Percentiles rank a stretch among this genome's conserved stretches.
Evolutionary conservation across 2,113 vertebrate species (phyloP).

Genomic region (Seriola aureovittata): DNA sequence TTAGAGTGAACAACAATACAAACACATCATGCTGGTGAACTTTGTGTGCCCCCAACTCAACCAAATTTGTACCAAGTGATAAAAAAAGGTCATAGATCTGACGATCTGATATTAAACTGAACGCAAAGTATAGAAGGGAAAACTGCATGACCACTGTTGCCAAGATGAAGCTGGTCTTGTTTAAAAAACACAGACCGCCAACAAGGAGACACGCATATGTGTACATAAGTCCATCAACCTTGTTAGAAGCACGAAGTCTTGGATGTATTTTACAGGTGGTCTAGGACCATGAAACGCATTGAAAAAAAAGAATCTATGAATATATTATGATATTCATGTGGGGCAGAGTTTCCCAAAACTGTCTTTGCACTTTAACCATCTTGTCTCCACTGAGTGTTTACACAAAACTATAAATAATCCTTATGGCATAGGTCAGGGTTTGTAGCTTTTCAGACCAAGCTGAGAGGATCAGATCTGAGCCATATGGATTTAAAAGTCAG

Average conservation of each 20-base stretch:
- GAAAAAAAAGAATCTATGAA: constrained; percentile 43
- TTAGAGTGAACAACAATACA: neutral
- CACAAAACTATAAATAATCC: constrained; percentile 7
- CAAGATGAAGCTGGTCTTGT: constrained; percentile 16
- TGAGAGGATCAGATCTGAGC: constrained; percentile 1
- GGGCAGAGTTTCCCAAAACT: constrained; percentile 46
- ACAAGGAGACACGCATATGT: constrained; percentile 80
- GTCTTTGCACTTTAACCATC: constrained; percentile 51
- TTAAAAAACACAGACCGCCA: constrained; percentile 49
- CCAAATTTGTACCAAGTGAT: neutral
- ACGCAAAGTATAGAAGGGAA: constrained; percentile 6
- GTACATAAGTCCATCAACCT: constrained; percentile 84
- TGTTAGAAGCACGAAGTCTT: constrained; percentile 82
- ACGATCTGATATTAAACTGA: constrained; percentile 14
- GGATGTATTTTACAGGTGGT: constrained; percentile 83
- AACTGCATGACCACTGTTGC: constrained; percentile 36
- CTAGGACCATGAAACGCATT: constrained; percentile 33
- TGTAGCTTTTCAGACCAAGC: neutral
- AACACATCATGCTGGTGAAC: neutral
- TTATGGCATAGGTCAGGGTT: neutral
- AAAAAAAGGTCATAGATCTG: neutral
- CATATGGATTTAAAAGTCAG: constrained; percentile 1
- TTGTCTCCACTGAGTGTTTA: constrained; percentile 20
- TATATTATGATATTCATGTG: constrained; percentile 68
- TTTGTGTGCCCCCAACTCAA: neutral